A percentile compares a stretch with the other conserved stretches of the same genome.
Conservation (phyloP, 2,888 invertebrate genomes). For the Chironomus riparius region DNA sequence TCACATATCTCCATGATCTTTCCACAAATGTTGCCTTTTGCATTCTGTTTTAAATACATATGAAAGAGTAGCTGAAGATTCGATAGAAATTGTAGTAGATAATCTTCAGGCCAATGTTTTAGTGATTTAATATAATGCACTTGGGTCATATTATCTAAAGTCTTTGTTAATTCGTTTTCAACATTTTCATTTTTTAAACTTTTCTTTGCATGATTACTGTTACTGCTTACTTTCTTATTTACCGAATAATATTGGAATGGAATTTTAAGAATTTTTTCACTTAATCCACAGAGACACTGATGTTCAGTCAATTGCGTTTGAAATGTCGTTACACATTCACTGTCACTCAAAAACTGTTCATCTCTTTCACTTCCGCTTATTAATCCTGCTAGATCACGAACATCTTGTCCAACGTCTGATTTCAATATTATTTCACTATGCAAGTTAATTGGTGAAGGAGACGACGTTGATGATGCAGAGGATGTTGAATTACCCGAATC, state of each 20-base stretch:
- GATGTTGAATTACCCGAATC: slow-evolving; percentile 26
- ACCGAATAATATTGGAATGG: slow-evolving; percentile 49
- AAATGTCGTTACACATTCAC: slow-evolving; percentile 9
- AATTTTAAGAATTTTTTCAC: slow-evolving; percentile 58
- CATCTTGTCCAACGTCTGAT: slow-evolving; percentile 27
- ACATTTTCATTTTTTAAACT: background rate
- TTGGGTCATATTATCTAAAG: background rate
- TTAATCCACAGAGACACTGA: slow-evolving; percentile 69
- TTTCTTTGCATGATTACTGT: background rate
- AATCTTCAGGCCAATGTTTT: slow-evolving; percentile 51
- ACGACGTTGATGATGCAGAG: slow-evolving; percentile 6
- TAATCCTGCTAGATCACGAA: slow-evolving; percentile 30
- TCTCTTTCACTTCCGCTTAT: slow-evolving; percentile 29
- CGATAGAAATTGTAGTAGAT: slow-evolving; percentile 68
- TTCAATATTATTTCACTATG: slow-evolving; percentile 5
- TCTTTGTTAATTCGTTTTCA: background rate
- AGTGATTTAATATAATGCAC: slow-evolving; percentile 21
- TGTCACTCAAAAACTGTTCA: slow-evolving; percentile 46
- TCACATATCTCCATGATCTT: slow-evolving; percentile 72
- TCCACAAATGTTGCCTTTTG: slow-evolving; percentile 71
- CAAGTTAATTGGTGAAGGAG: slow-evolving; percentile 3
- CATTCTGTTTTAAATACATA: slow-evolving; percentile 74
- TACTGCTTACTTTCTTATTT: background rate
- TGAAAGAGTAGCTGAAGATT: slow-evolving; percentile 76
- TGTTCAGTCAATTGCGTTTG: slow-evolving; percentile 52